Conservation (phyloP, 2,888 invertebrate genomes). For the Deilephila elpenor region DNA sequence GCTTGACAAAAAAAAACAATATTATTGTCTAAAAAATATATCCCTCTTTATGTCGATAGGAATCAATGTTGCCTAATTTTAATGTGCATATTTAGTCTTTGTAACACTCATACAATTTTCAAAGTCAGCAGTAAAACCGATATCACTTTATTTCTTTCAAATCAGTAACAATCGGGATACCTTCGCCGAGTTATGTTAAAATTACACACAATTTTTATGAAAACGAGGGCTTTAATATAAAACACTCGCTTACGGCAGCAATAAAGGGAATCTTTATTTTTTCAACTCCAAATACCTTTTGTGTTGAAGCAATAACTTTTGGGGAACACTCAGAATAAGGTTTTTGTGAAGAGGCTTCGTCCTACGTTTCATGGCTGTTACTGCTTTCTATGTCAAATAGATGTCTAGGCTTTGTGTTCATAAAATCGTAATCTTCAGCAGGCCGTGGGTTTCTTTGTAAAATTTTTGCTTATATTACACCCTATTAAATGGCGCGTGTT, state of each 20-base stretch:
- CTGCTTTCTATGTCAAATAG: slow-evolving; percentile 6
- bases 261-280: slow-evolving; percentile 20
- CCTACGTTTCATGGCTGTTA: background rate
- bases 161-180: background rate
- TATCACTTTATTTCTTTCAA: background rate
- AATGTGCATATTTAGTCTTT: background rate
- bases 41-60: too few relatives aligned
- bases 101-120: background rate
- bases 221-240: background rate
- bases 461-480: slow-evolving; percentile 13
- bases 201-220: background rate
- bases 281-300: slow-evolving; percentile 18
- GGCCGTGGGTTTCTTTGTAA: background rate
- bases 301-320: slow-evolving; percentile 20
- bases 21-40: too few relatives aligned
- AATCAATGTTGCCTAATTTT: background rate
- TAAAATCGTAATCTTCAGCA: slow-evolving; percentile 24
- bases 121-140: background rate
- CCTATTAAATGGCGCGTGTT: background rate
- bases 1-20: too few relatives aligned
- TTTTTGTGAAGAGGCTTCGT: slow-evolving; percentile 6
- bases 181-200: background rate
- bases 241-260: background rate
- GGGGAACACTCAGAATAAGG: slow-evolving; percentile 18
- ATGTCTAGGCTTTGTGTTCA: slow-evolving; percentile 27